A percentile compares a stretch with the other conserved stretches of the same genome.
Evolutionary conservation across 2,888 invertebrate species (phyloP).

Genomic region (Nomada lathburiana): DNA sequence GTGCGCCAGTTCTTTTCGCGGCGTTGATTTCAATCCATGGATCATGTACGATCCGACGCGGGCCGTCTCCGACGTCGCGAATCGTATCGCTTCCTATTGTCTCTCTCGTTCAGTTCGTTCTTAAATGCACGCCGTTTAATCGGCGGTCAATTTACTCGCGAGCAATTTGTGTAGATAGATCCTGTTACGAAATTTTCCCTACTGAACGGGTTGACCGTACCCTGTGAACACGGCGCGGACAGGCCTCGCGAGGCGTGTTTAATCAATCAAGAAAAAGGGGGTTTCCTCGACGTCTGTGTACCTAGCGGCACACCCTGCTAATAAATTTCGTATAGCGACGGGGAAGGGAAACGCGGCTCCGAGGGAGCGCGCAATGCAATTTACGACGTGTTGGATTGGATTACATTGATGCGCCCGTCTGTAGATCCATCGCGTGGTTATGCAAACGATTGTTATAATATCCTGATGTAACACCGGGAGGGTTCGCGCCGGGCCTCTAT

Average conservation of each 20-base stretch:
- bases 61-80: background rate
- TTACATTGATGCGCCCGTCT: slow-evolving; percentile 45
- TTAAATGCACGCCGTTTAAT: slow-evolving; percentile 13
- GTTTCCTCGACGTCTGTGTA: slow-evolving; percentile 44
- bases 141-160: slow-evolving; percentile 2
- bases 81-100: background rate
- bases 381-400: slow-evolving; percentile 58
- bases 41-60: slow-evolving; percentile 40
- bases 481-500: background rate
- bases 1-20: slow-evolving; percentile 44
- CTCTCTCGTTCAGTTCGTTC: background rate
- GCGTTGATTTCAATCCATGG: slow-evolving; percentile 47
- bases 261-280: slow-evolving; percentile 59
- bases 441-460: slow-evolving; percentile 39
- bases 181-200: slow-evolving; percentile 40
- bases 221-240: slow-evolving; percentile 19
- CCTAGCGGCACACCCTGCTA: slow-evolving; percentile 56
- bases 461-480: background rate
- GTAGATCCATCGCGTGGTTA: slow-evolving; percentile 28
- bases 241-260: slow-evolving; percentile 42
- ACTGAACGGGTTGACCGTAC: slow-evolving; percentile 16
- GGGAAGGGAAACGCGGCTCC: slow-evolving; percentile 37
- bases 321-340: slow-evolving; percentile 52
- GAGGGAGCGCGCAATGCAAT: slow-evolving; percentile 44
- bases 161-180: slow-evolving; percentile 34